Evolutionary conservation across 2,888 invertebrate species (phyloP), one percentile per base, ranked within the genome.

Genomic region (Agriotes lineatus): DNA sequence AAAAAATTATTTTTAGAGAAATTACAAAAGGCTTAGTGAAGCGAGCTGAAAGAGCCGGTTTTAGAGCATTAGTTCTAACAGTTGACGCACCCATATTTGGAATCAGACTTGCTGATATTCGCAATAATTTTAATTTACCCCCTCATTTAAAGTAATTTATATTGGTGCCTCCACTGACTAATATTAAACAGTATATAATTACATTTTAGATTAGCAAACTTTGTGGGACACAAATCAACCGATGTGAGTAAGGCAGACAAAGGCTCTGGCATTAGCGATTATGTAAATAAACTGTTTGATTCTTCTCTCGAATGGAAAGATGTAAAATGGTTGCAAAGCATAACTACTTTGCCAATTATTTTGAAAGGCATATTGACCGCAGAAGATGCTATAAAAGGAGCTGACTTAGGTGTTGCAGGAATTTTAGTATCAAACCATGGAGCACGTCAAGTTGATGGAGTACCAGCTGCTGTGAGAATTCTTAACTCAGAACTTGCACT

Each of bases 371-470:
- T 97, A 69, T 83, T 97, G 33, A 93, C 95, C 0, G 90, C 89
- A 0, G 95, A 96, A 80, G 97, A 97, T 85, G 97, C 97, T 0
- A 77, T 89, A 12, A 85, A 90, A 75, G 96, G 93, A 0, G 86
- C 88, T 0, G 86, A 94, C 74, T 86, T 89, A 59, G 96, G 96
- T 2, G 94, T 91, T 48, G 85, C 89, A 1, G 97, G 90, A 0
- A 90, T 97, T 62, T 86, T 96, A 69, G 97, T 98, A 2, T 97
- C 97, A 0, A 97, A 97, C 84, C 97, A 97, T 82, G 97, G 97
- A 1, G 97, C 93, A 0, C 87, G 97, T 69, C 97, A 97, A 85
- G 84, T 96, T 33, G 96, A 96, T 80, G 89, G 91, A n/a, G 91
- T 93, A 7, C 92, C 94, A 10, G 90, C 96, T 9, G 89, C 96